Conservation (phyloP, 2,113 vertebrate genomes). For the Falcunculus frontatus region DNA sequence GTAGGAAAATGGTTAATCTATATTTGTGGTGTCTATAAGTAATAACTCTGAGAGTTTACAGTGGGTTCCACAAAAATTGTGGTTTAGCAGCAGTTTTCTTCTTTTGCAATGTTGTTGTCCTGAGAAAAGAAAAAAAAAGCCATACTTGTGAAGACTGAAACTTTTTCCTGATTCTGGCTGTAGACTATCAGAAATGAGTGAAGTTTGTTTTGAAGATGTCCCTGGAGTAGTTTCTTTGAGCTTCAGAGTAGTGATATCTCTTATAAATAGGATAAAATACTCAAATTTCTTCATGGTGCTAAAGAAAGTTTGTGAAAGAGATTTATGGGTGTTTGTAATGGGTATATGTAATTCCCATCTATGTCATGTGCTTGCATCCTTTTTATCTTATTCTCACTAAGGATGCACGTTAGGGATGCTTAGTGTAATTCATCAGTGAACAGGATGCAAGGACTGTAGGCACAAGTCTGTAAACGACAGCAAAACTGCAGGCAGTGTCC, state of each 20-base stretch:
- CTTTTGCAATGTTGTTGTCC: background rate
- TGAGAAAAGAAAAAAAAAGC: background rate
- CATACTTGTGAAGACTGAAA: background rate
- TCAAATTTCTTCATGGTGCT: background rate
- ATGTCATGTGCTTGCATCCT: background rate
- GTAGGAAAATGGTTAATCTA: background rate
- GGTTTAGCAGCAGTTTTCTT: background rate
- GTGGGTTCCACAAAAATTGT: background rate
- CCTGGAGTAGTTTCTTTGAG: background rate
- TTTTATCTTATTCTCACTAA: background rate
- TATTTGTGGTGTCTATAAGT: background rate
- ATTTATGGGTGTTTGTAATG: background rate
- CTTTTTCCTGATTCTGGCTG: background rate
- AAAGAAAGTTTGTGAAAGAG: background rate
- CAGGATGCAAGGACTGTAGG: background rate
- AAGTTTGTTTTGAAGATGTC: background rate
- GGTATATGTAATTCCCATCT: background rate
- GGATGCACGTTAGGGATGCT: background rate
- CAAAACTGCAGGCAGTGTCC: background rate
- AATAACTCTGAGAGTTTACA: background rate
- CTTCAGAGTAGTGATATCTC: background rate
- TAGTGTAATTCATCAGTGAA: background rate
- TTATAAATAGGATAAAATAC: background rate
- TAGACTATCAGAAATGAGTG: background rate
- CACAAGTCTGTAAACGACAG: background rate